Conservation (phyloP, 2,888 invertebrate species). For the Cephus spinipes region DNA sequence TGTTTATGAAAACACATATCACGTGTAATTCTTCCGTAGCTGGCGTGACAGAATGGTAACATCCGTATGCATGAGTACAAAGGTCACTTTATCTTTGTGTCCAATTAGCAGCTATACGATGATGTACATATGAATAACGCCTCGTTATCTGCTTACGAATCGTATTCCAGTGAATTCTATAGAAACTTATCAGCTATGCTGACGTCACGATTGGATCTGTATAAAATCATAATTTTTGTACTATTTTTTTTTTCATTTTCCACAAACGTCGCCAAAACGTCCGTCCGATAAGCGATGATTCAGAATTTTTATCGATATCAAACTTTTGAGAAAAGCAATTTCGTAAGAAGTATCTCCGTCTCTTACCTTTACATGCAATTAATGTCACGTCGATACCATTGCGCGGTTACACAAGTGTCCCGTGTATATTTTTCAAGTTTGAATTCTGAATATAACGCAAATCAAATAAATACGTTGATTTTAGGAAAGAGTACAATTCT, state of each 20-base stretch:
- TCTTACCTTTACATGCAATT: not conserved
- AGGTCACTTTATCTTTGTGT: not conserved
- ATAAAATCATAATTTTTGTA: no score
- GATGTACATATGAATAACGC: not conserved
- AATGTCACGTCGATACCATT: not conserved
- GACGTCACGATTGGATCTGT: not conserved
- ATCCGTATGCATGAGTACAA: not conserved
- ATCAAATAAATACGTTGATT: not conserved
- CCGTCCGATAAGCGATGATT: not conserved
- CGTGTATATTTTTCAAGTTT: not conserved
- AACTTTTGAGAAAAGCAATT: not conserved
- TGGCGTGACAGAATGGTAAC: not conserved
- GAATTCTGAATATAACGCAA: not conserved
- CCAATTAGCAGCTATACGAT: not conserved
- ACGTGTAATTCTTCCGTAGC: not conserved
- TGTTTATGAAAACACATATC: not conserved
- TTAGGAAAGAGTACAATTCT: accelerated
- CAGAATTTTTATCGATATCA: not conserved
- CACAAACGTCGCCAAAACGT: no score
- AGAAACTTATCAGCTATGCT: not conserved
- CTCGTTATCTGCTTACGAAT: not conserved
- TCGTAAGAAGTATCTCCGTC: not conserved
- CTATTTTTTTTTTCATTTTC: no score
- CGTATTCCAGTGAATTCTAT: not conserved
- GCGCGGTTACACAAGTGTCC: not conserved